Conservation (phyloP, 2,888 invertebrate species). For the Drosophila limbata region DNA sequence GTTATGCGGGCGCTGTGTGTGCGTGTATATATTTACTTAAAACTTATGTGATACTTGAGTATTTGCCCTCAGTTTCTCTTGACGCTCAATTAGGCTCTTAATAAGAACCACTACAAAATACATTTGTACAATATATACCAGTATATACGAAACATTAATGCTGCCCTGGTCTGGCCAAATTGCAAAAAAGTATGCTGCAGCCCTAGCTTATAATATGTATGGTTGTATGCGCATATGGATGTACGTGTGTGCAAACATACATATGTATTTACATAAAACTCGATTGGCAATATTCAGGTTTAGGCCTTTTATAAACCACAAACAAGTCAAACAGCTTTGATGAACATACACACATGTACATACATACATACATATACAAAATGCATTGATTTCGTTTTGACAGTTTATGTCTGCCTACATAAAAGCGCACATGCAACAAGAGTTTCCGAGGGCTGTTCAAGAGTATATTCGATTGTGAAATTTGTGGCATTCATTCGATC, state of each 20-base stretch:
- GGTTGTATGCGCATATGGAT: not conserved
- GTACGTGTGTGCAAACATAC: not conserved
- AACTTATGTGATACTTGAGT: conserved; percentile 30
- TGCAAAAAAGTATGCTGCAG: conserved; percentile 3
- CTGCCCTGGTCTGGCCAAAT: conserved; percentile 6
- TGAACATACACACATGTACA: conserved; percentile 1
- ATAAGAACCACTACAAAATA: conserved; percentile 16
- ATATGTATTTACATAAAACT: conserved; percentile 29
- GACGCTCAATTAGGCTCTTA: conserved; percentile 28
- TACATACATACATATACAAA: conserved; percentile 9
- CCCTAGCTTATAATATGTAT: not conserved
- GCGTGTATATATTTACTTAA: conserved; percentile 8
- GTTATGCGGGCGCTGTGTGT: conserved; percentile 13
- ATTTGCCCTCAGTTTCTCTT: conserved; percentile 12
- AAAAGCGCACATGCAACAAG: not conserved
- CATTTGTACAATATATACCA: not conserved
- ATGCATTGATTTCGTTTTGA: conserved; percentile 44
- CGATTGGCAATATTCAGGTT: conserved; percentile 60
- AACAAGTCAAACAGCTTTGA: conserved; percentile 60
- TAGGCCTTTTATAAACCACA: conserved; percentile 39
- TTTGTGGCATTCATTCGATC: too few species aligned
- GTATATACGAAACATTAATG: not conserved
- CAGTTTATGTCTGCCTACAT: conserved; percentile 27
- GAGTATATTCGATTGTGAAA: not conserved
- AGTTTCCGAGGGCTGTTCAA: not conserved